Conservation (phyloP, 2,797 vertebrate species). For the Spheniscus humboldti region DNA sequence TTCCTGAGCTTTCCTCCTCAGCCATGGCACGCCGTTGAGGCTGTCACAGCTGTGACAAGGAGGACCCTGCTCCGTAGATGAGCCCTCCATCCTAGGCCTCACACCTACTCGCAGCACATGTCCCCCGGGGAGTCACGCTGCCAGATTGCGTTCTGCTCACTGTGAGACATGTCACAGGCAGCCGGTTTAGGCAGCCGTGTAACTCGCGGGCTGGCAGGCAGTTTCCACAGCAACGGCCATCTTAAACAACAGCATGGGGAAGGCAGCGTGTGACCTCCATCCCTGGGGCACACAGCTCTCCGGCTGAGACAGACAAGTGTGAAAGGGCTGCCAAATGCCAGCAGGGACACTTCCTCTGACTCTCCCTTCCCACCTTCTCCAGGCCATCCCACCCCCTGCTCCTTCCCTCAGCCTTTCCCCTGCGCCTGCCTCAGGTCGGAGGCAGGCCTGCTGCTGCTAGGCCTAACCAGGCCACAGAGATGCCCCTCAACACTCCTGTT, state of each 20-base stretch:
- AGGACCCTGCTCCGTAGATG: rapidly evolving
- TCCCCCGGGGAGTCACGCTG: neutral
- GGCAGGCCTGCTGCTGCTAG: rapidly evolving
- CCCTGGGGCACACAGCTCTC: neutral
- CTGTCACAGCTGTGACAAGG: rapidly evolving
- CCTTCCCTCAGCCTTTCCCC: neutral
- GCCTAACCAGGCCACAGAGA: neutral
- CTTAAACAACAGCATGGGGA: neutral
- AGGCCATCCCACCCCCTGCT: too few species aligned
- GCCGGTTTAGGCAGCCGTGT: neutral
- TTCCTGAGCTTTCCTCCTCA: neutral
- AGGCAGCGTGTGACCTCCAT: rapidly evolving
- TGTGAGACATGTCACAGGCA: neutral
- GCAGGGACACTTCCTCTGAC: rapidly evolving
- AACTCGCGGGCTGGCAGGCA: neutral
- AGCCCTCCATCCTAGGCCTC: neutral
- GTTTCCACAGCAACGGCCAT: neutral
- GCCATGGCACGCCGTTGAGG: rapidly evolving
- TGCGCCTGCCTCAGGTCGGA: rapidly evolving
- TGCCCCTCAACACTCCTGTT: neutral
- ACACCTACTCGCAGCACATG: neutral
- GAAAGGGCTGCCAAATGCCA: neutral
- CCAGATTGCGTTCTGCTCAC: rapidly evolving
- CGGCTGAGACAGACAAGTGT: rapidly evolving
- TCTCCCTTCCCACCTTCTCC: neutral